A percentile compares a stretch with the other conserved stretches of the same genome.
These are phyloP conservation scores for Mungos mungo DNA, from an alignment of 2,113 vertebrate species.

Conservation along the genomic window DNA sequence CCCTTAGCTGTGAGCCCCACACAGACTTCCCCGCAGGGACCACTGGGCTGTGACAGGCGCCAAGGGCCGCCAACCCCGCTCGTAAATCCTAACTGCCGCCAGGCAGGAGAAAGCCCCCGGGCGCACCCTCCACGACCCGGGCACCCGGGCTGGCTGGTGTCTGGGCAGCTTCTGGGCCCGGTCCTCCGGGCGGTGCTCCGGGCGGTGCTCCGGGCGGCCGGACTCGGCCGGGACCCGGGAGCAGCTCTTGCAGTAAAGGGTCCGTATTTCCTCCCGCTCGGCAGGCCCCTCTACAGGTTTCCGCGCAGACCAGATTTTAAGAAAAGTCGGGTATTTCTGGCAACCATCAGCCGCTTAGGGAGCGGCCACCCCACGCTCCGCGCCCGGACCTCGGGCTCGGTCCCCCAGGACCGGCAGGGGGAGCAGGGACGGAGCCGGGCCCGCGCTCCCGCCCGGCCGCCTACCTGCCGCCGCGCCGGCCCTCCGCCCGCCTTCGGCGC, in stretches of 20 bases:
- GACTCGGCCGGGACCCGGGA: neutral
- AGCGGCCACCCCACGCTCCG: neutral
- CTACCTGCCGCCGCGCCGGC: constrained; percentile 2
- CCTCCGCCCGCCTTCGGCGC: neutral
- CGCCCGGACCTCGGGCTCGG: neutral
- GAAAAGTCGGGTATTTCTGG: neutral
- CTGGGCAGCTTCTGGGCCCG: fast-evolving
- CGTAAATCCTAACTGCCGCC: neutral
- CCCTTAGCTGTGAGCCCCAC: neutral
- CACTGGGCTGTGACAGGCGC: neutral
- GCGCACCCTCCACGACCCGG: neutral
- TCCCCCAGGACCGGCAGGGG: fast-evolving
- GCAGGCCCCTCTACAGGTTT: neutral
- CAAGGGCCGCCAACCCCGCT: neutral
- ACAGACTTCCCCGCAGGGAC: neutral
- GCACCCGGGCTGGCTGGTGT: fast-evolving
- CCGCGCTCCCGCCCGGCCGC: neutral
- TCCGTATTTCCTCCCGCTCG: neutral
- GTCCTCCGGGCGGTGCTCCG: neutral
- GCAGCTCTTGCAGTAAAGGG: neutral
- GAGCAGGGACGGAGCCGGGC: neutral
- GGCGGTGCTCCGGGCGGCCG: no score
- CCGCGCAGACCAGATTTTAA: neutral
- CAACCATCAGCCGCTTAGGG: neutral
- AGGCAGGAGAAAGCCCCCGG: neutral